Evolutionary conservation across 2,888 invertebrate genomes (phyloP), one percentile per base, ranked within the genome.

Genomic region (Limnephilus lunatus): DNA sequence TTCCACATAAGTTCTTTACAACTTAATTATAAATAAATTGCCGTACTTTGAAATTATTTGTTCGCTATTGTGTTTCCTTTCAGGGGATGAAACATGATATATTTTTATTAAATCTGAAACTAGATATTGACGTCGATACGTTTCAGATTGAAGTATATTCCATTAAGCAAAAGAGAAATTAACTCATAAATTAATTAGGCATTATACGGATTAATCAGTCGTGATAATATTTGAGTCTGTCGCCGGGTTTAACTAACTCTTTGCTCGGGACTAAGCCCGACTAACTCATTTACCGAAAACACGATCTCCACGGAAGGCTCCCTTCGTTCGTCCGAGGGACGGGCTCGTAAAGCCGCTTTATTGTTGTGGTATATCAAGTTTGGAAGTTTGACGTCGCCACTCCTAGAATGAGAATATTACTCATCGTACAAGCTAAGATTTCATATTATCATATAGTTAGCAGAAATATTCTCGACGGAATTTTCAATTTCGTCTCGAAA

Each of bases 331-430:
- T n/a, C 90, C 35, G 31, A 85, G 68, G 85, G 80, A 91, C 81
- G 31, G 35, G 81, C 39, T 85, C 90, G 86, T 86, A 85, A 91
- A 91, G 44, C 90, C 80, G 30, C 83, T 91, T 91, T 91, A 85
- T 91, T 91, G 83, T 91, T 85, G n/a, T 86, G 53, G 86, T 35
- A 86, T 91, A 91, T 91, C 90, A 81, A 91, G 86, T 91, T 90
- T 85, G 30, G 39, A 80, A 91, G 53, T 85, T 91, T 80, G 86
- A 85, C 83, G 86, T 85, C 68, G 68, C 86, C 90, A 80, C 39
- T 91, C 4, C 44, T 44, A 30, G 86, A n/a, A 85, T 39, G 32
- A 32, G 30, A 44, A 44, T 39, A 68, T 68, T 68, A 68, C 68
- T 68, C 68, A 9, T 68, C 9, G 68, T 68, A n/a, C 86, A 39